Conservation (phyloP, 2,888 invertebrate species). For the Alloscopus bannaensis region DNA sequence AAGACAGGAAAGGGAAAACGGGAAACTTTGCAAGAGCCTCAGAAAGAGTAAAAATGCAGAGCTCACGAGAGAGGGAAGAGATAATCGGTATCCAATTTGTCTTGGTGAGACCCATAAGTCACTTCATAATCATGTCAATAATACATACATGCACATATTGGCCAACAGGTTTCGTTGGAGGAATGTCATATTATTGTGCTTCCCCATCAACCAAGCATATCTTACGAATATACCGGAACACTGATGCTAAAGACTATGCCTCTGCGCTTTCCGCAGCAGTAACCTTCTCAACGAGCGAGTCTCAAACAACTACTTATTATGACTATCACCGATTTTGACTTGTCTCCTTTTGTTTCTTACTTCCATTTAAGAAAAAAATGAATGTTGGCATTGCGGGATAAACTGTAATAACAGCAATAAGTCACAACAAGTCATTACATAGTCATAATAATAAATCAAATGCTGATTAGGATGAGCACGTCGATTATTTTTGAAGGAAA, state of each 20-base stretch:
- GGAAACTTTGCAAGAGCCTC: no score
- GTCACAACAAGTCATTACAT: constrained; percentile 64
- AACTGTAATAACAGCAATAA: constrained; percentile 64
- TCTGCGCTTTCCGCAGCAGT: no score
- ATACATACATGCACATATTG: constrained; percentile 45
- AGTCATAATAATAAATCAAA: constrained; percentile 65
- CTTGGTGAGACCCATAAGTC: constrained; percentile 59
- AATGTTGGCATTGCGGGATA: constrained; percentile 64
- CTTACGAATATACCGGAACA: no score
- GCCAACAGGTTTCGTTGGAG: constrained; percentile 23
- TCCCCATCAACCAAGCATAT: no score
- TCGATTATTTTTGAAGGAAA: constrained; percentile 56
- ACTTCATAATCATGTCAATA: constrained; percentile 62
- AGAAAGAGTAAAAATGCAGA: no score
- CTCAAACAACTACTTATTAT: no score
- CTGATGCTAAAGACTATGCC: no score
- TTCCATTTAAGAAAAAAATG: constrained; percentile 55
- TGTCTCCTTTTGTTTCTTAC: constrained; percentile 40
- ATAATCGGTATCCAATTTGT: constrained; percentile 50
- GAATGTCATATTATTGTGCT: no score
- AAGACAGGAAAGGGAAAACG: no score
- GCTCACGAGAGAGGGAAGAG: no score
- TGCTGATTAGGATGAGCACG: constrained; percentile 56
- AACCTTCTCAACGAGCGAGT: no score
- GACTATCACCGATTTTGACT: constrained; percentile 27